A percentile compares a stretch with the other conserved stretches of the same genome.
These are phyloP conservation scores for Poecilia gillii DNA, from an alignment of 2,797 vertebrate species.

Conservation along the genomic window DNA sequence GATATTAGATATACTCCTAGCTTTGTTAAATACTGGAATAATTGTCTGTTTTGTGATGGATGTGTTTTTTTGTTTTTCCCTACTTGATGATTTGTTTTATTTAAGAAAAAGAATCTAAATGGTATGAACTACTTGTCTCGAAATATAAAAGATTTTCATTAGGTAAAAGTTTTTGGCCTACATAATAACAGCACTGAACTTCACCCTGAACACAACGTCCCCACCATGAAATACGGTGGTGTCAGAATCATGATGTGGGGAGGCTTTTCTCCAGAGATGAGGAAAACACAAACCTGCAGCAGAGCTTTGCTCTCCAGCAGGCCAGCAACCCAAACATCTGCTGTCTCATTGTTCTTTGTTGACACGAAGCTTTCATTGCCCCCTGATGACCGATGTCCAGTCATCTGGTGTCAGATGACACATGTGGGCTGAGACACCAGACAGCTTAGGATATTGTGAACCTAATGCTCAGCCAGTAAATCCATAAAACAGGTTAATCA, in stretches of 20 bases:
- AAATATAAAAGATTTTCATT: too few relatives aligned
- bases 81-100: too few relatives aligned
- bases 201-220: not conserved
- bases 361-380: not conserved
- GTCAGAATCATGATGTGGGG: not conserved
- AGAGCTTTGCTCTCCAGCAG: too few relatives aligned
- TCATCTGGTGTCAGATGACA: not conserved
- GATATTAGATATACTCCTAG: too few relatives aligned
- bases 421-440: not conserved
- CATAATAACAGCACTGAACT: too few relatives aligned
- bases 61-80: too few relatives aligned
- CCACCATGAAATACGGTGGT: not conserved
- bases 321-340: not conserved
- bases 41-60: too few relatives aligned
- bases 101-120: too few relatives aligned
- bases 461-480: not conserved
- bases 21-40: too few relatives aligned
- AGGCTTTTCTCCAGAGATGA: not conserved
- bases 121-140: too few relatives aligned
- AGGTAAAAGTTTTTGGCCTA: too few relatives aligned
- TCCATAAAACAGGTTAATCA: not conserved
- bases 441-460: not conserved
- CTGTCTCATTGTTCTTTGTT: not conserved
- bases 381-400: not conserved
- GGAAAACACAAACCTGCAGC: not conserved